Percentiles rank a stretch among this genome's conserved stretches.
Evolutionary conservation across 2,888 invertebrate genomes (phyloP).

Genomic region (Synergus umbraculus): DNA sequence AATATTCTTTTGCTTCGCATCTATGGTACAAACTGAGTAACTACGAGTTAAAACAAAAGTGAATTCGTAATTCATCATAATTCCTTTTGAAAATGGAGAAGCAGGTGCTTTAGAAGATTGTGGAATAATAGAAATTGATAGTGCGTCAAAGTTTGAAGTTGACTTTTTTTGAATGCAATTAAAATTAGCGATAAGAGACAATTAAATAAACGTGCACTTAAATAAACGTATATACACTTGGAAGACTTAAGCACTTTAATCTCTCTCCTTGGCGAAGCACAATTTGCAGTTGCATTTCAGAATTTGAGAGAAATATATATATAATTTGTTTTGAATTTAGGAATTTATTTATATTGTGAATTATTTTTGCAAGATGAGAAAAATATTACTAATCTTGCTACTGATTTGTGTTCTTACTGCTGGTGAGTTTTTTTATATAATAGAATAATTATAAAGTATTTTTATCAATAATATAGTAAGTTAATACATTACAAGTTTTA

Average conservation of each 20-base stretch:
- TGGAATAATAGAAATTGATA: background rate
- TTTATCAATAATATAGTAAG: no score
- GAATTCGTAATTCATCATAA: background rate
- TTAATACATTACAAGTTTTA: no score
- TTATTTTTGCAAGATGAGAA: background rate
- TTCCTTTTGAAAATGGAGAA: background rate
- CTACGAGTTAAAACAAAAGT: background rate
- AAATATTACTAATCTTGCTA: background rate
- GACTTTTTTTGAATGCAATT: background rate
- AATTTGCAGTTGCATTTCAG: background rate
- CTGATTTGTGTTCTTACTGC: background rate
- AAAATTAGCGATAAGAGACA: background rate
- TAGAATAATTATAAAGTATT: background rate
- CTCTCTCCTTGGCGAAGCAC: background rate
- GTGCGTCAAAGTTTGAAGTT: background rate
- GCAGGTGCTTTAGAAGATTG: background rate
- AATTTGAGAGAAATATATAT: background rate
- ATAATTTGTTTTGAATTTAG: background rate
- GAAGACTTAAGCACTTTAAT: background rate
- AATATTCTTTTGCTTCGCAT: background rate
- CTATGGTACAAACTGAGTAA: background rate
- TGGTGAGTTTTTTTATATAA: constrained; percentile 9
- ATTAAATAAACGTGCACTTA: background rate
- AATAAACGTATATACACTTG: background rate
- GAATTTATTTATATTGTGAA: background rate